Evolutionary conservation across 2,113 vertebrate genomes (phyloP).

Genomic region (Tamias sibiricus): DNA sequence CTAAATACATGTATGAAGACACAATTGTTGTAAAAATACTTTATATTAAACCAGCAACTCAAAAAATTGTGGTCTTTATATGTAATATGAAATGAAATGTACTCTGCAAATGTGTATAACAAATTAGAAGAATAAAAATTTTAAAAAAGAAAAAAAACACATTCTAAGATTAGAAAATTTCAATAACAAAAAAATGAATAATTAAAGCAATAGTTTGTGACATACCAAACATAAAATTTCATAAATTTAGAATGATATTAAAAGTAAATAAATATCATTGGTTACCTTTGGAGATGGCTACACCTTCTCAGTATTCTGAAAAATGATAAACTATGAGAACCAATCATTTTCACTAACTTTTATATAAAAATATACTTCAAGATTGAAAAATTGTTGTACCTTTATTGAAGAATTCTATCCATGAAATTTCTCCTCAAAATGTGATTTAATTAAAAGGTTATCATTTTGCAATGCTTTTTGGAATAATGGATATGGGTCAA

Average conservation of each 20-base stretch:
- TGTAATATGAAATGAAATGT: too few species aligned
- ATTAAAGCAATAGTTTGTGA: background rate
- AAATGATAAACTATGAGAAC: background rate
- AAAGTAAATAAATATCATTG: background rate
- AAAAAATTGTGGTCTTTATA: too few species aligned
- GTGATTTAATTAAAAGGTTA: background rate
- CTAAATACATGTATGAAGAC: too few species aligned
- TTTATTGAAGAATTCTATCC: background rate
- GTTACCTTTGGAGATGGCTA: background rate
- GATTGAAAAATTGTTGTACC: too few species aligned
- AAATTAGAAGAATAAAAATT: too few species aligned
- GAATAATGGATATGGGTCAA: background rate
- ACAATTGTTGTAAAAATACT: too few species aligned
- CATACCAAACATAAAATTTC: background rate
- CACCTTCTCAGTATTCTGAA: background rate
- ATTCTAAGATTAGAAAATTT: background rate
- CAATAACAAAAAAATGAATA: background rate
- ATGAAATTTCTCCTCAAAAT: background rate
- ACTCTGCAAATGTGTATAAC: too few species aligned
- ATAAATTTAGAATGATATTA: background rate
- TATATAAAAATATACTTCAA: background rate
- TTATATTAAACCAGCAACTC: too few species aligned
- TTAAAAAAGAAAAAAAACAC: background rate
- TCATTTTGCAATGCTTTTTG: background rate
- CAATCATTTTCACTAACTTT: background rate